Evolutionary conservation across 2,797 vertebrate genomes (phyloP), one percentile per base, ranked within the genome.

Genomic region (Ctenosaura bakeri): DNA sequence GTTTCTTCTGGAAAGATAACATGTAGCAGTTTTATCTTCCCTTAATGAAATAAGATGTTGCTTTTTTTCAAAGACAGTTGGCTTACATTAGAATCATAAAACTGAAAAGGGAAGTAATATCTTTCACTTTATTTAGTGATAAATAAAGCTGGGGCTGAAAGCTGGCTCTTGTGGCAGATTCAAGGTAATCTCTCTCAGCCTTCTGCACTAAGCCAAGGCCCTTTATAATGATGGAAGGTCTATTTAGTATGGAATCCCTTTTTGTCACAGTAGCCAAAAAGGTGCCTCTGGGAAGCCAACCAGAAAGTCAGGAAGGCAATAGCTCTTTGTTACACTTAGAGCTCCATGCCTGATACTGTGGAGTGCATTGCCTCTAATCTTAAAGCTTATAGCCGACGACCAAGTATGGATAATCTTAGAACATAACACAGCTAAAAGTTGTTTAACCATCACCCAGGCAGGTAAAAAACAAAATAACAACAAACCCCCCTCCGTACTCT

Each of bases 81-180:
- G 20, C 16, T 82, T 87, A 64, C 38, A 74, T 86, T 90, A 74
- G 29, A 82, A 50, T 71, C 32, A 76, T 76, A 82, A 81, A 59
- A 77, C 78, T 80, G 56, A 50, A 52, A 78, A 46, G 35, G 73
- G 85, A 77, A 29, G 86, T 78, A 26, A 87, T 46, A 46, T 22
- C 42, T 46, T 2, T 46, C 56, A 59, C 56, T 59, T 59, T 18
- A 59, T 59, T 59, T 62, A 62, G 20, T 22, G 20, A 62, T 62
- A 62, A 62, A 62, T 22, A 62, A 62, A 62, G 20, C 59, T 62
- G 20, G 59, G 59, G 22, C 59, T 18, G 16, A 59, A 59, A 59
- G 16, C 56, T 59, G 56, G 56, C 0, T 18, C 56, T 62, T 5
- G 6, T 62, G 59, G 59, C 59, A 59, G 59, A 20, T 4, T 59